A percentile compares a stretch with the other conserved stretches of the same genome.
Evolutionary conservation across 64 coral and sea anemone genomes (phyloP).

Genomic region (Acropora yongei): DNA sequence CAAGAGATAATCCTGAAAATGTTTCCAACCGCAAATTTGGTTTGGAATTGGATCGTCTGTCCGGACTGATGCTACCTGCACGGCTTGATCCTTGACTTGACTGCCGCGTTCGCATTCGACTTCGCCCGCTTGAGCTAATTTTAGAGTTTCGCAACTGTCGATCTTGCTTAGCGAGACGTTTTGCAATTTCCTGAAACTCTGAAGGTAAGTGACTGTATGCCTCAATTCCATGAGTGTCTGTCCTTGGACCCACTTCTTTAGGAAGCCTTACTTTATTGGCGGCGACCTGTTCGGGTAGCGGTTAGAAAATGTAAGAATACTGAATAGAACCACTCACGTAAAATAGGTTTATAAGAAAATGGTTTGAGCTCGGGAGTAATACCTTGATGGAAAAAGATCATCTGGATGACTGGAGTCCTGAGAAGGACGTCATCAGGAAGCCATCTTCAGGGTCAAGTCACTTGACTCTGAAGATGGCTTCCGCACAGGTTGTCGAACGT

Average conservation of each 20-base stretch:
- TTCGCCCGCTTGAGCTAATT: conserved; percentile 51
- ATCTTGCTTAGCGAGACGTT: conserved; percentile 84
- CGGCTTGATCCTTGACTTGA: conserved; percentile 73
- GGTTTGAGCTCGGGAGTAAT: too few relatives aligned
- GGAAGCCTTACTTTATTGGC: conserved; percentile 57
- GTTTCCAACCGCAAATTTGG: conserved; percentile 32
- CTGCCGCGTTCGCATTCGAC: conserved; percentile 55
- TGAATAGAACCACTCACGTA: too few relatives aligned
- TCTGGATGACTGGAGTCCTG: too few relatives aligned
- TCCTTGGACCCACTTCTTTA: conserved; percentile 75
- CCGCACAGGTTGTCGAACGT: too few relatives aligned
- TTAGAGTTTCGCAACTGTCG: conserved; percentile 68
- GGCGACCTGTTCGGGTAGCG: conserved; percentile 28
- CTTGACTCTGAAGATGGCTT: too few relatives aligned
- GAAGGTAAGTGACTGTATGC: conserved; percentile 89
- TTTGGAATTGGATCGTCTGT: conserved; percentile 32
- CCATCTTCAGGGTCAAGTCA: too few relatives aligned
- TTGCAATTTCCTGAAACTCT: conserved; percentile 93
- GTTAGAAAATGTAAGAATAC: background rate
- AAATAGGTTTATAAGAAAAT: too few relatives aligned
- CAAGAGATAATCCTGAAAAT: conserved; percentile 35
- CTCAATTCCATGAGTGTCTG: conserved; percentile 87
- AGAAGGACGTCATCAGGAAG: too few relatives aligned
- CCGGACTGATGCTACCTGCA: conserved; percentile 39
- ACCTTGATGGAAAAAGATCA: too few relatives aligned